These are phyloP conservation scores for Epizoanthus fatuus DNA, from an alignment of 92 coral and sea anemone genomes.

Conservation along the genomic window DNA sequence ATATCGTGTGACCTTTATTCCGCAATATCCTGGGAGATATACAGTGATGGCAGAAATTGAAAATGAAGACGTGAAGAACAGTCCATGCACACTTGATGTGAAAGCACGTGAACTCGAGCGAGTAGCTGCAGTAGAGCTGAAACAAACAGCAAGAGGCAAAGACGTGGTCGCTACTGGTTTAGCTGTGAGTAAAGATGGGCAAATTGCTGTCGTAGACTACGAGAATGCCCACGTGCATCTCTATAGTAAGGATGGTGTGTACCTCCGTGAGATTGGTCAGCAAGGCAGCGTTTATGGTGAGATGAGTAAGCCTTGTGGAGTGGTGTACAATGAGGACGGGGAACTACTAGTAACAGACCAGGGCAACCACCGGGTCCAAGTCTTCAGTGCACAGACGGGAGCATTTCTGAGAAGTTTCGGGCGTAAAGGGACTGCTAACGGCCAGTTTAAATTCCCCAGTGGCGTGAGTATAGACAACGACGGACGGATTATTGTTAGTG, in stretches of 20 bases:
- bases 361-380: background rate
- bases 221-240: background rate
- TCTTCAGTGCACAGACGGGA: too few species aligned
- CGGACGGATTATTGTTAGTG: too few species aligned
- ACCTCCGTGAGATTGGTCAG: background rate
- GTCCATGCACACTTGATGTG: background rate
- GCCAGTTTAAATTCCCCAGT: too few species aligned
- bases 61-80: background rate
- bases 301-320: background rate
- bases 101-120: background rate
- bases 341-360: background rate
- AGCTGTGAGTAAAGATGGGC: slow-evolving; percentile 60
- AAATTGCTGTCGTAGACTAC: background rate
- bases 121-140: slow-evolving; percentile 30
- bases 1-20: background rate
- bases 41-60: background rate
- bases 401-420: too few species aligned
- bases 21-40: background rate
- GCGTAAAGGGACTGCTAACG: too few species aligned
- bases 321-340: background rate
- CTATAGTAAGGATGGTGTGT: background rate
- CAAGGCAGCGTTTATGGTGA: background rate
- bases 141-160: slow-evolving; percentile 73
- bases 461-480: too few species aligned
- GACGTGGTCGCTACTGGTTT: slow-evolving; percentile 79